Conservation (phyloP, 2,888 invertebrate genomes). For the Sympetrum striolatum region DNA sequence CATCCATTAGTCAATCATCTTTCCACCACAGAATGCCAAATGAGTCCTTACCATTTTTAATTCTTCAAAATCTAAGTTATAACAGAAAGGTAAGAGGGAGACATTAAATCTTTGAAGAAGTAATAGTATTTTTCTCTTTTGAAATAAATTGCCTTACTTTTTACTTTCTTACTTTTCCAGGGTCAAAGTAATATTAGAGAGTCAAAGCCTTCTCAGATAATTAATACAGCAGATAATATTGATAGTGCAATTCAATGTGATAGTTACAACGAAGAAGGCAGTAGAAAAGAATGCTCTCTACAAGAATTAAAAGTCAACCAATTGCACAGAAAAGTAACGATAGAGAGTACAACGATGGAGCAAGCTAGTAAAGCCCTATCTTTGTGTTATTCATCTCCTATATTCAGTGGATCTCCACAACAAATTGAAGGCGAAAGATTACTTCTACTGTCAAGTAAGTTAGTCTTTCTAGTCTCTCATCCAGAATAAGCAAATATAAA, state of each 20-base stretch:
- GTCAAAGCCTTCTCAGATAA: background rate
- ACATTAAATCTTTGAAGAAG: background rate
- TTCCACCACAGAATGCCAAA: background rate
- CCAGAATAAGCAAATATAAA: background rate
- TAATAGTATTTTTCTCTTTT: background rate
- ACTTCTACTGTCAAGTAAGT: constrained; percentile 11
- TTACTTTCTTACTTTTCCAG: background rate
- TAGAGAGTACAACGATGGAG: background rate
- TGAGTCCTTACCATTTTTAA: constrained; percentile 10
- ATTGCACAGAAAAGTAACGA: background rate
- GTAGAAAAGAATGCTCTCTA: background rate
- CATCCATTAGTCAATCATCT: constrained; percentile 1
- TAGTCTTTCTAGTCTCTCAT: background rate
- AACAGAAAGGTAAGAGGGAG: background rate
- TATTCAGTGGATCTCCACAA: background rate
- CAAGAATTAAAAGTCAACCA: background rate
- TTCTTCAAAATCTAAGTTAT: constrained; percentile 7
- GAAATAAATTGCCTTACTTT: background rate
- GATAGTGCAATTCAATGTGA: background rate
- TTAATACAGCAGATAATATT: background rate
- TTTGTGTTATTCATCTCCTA: background rate
- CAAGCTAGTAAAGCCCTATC: constrained; percentile 23
- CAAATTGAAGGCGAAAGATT: constrained; percentile 18
- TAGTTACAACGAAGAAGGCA: background rate
- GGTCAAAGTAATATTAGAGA: background rate